These are phyloP conservation scores for Nasonia vitripennis DNA, from an alignment of 1,140 invertebrate genomes.

Conservation along the genomic window DNA sequence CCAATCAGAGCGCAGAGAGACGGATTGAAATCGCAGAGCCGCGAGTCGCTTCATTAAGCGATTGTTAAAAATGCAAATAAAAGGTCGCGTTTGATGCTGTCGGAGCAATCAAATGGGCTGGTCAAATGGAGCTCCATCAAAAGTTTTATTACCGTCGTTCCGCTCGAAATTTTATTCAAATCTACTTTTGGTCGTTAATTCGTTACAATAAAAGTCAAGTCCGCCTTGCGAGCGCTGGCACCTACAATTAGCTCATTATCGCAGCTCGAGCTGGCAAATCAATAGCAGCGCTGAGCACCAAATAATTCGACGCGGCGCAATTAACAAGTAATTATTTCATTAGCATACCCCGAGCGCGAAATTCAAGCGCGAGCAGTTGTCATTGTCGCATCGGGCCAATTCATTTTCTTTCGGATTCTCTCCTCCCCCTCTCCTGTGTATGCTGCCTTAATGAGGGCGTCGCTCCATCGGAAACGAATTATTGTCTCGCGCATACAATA, in stretches of 20 bases:
- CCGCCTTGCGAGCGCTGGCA: neutral
- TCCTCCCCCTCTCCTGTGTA: neutral
- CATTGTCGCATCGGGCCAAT: slow-evolving; percentile 24
- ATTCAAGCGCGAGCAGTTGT: neutral
- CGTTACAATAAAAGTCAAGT: neutral
- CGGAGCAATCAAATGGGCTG: neutral
- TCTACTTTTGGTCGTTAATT: neutral
- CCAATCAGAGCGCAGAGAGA: no score
- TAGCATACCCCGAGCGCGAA: neutral
- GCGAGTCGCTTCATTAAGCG: neutral
- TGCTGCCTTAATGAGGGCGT: slow-evolving; percentile 6
- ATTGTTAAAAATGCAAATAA: neutral
- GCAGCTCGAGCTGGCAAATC: neutral
- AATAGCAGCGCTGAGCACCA: neutral
- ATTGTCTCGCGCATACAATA: slow-evolving; percentile 3
- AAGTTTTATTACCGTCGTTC: neutral
- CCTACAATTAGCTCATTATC: slow-evolving; percentile 19
- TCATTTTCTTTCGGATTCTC: neutral
- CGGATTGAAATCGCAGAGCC: neutral
- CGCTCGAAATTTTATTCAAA: slow-evolving; percentile 16
- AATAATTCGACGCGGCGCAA: slow-evolving; percentile 34
- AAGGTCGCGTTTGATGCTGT: neutral
- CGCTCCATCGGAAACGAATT: slow-evolving; percentile 37
- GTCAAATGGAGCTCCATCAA: neutral
- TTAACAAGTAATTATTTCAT: slow-evolving; percentile 40